Evolutionary conservation across 23 tunicate species (phyloP), one percentile per base, ranked within the genome.

Genomic region (Halocynthia roretzi): DNA sequence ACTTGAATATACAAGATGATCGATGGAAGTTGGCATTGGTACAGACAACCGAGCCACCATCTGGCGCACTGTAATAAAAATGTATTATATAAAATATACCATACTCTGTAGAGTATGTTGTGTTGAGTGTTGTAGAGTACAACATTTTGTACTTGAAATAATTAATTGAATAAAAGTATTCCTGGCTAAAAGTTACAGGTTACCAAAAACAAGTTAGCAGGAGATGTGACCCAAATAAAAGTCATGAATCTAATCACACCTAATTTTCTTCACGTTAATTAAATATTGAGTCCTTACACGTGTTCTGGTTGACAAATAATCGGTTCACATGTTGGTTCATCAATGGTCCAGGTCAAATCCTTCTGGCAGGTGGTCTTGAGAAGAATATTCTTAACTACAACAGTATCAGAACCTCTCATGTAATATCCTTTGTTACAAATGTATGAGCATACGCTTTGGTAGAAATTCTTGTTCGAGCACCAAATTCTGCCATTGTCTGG

Each of bases 11-110:
- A 52, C 88, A 84, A 6, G 8, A 10, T 7, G 88, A 84, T 51
- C 77, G 55, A 62, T 68, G 81, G 61, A 84, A 70, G 60, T 84
- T 84, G 48, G 9, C 61, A 53, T 84, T 67, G 70, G 76, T 77
- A 77, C 88, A 84, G 9, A 17, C 11, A 12, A 61, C 77, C 12
- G 48, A 60, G 10, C 83, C 88, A 5, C 61, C 70, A 50, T 54
- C 6, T 14, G 78, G 78, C 31, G 55, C 78, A 31, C 78, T 74
- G 44, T 31, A 31, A 31, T 31, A 31, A 49, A 31, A 70, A 19
- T 50, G 53, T 9, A 51, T 48, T 9, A 50, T 51, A 67, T 67
- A 2, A n/a, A 15, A 11, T n/a, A 21, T 67, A 67, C 2, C 17
- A 15, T n/a, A n/a, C 17, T 31, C 2, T 31, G 4, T 31, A 31